These are phyloP conservation scores for Cotesia typhae DNA, from an alignment of 1,140 invertebrate species.

Conservation along the genomic window DNA sequence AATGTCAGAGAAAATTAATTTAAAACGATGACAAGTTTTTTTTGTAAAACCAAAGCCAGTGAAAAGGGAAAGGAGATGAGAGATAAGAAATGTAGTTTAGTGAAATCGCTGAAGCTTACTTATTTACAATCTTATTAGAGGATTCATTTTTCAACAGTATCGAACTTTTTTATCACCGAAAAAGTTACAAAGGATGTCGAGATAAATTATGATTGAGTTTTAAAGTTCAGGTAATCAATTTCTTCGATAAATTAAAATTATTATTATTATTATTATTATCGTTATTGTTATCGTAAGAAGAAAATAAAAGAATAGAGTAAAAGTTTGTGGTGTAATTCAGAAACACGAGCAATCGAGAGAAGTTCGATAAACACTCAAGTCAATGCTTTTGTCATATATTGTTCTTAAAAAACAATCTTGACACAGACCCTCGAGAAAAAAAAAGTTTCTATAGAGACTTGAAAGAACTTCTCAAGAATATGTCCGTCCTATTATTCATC, in stretches of 20 bases:
- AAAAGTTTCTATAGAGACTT: constrained; percentile 14
- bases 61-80: background rate
- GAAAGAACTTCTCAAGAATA: constrained; percentile 4
- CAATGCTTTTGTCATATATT: background rate
- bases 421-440: background rate
- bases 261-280: too few relatives aligned
- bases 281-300: too few relatives aligned
- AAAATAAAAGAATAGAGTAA: too few relatives aligned
- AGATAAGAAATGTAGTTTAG: background rate
- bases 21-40: constrained; percentile 9
- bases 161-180: background rate
- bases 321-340: too few relatives aligned
- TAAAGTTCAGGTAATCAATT: background rate
- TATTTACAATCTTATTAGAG: constrained; percentile 11
- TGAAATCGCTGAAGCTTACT: background rate
- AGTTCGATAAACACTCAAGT: constrained; percentile 8
- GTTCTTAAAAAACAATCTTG: constrained; percentile 8
- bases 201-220: background rate
- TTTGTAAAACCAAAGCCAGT: background rate
- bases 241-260: too few relatives aligned
- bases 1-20: background rate
- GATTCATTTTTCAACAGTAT: background rate
- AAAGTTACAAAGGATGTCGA: background rate
- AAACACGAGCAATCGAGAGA: background rate
- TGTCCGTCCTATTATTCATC: background rate